Evolutionary conservation across 2,888 invertebrate genomes (phyloP).

Genomic region (Bombyx huttoni): DNA sequence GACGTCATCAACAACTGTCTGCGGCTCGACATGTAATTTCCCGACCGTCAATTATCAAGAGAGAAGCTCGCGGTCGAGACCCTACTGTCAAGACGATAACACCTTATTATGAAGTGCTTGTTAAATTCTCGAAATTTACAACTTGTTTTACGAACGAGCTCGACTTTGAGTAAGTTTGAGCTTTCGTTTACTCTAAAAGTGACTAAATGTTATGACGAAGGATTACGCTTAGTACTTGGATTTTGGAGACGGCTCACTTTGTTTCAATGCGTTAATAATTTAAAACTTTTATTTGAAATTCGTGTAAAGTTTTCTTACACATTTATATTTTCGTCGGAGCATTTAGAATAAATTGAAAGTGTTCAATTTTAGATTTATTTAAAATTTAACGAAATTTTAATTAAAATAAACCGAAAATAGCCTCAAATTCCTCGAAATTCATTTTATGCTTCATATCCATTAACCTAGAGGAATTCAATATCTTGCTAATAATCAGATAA

Average conservation of each 20-base stretch:
- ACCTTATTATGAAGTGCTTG: constrained; percentile 35
- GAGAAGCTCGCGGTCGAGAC: constrained; percentile 44
- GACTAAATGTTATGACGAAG: background rate
- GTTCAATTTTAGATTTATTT: too few relatives aligned
- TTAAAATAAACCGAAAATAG: too few relatives aligned
- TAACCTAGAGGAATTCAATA: too few relatives aligned
- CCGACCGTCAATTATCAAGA: constrained; percentile 66
- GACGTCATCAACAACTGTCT: constrained; percentile 72
- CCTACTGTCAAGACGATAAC: constrained; percentile 52
- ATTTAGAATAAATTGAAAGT: too few relatives aligned
- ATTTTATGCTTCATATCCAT: too few relatives aligned
- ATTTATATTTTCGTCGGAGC: background rate
- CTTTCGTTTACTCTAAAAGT: background rate
- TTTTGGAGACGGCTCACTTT: background rate
- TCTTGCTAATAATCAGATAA: too few relatives aligned
- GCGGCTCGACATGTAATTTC: constrained; percentile 66
- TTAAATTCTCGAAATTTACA: background rate
- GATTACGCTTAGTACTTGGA: background rate
- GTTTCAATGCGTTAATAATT: background rate
- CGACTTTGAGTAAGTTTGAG: background rate
- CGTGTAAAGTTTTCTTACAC: background rate
- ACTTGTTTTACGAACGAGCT: background rate
- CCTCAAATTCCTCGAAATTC: too few relatives aligned
- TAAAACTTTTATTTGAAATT: background rate
- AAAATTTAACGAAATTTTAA: too few relatives aligned